Base-by-base conservation (phyloP, 2,113 vertebrate species). In the Tor tambroides region DNA sequence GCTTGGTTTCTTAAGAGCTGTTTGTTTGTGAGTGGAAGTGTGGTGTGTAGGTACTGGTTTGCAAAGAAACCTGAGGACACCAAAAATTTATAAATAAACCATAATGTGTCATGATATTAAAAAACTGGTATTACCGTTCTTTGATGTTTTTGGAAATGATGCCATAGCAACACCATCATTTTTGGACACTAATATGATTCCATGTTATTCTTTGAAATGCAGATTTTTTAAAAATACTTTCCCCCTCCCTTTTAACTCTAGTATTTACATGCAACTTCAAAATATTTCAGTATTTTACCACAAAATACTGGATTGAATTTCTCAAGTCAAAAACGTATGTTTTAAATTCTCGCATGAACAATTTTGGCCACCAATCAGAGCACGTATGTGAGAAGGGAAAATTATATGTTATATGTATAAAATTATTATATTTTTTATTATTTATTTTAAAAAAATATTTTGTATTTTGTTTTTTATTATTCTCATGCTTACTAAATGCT, bases 11-110 rank as follows among this genome's bases (percentile, higher is more conserved):
- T 81, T 67, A 23, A 80, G 38, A 81, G 41, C 11, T 67, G 80
- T 46, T 12, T 81, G 59, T 65, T 81, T 81, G n/a, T 46, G 80
- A 46, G 59, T 65, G n/a, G n/a, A 38, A 30, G 59, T 81, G n/a
- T 4, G 38, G 4, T n/a, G 26, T 65, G 59, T 81, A n/a, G 15
- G 14, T 19, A 28, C 38, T 28, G 59, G n/a, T 17, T 19, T 28
- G 23, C 35, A 81, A 43, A 65, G 9, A 65, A 46, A 46, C 76
- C 28, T 2, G 26, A 21, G 43, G n/a, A 15, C 14, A 28, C 56
- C 10, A 59, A 61, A 41, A 41, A n/a, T 19, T 12, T 0, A 79
- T 79, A 79, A 78, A 35, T 32, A 59, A 59, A 32, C 2, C 28
- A 32, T 56, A 19, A 14, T 28, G 19, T 59, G 54, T 6, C 19